These are phyloP conservation scores for Scomberomorus guttatus DNA, from an alignment of 2,797 vertebrate species.

Conservation along the genomic window DNA sequence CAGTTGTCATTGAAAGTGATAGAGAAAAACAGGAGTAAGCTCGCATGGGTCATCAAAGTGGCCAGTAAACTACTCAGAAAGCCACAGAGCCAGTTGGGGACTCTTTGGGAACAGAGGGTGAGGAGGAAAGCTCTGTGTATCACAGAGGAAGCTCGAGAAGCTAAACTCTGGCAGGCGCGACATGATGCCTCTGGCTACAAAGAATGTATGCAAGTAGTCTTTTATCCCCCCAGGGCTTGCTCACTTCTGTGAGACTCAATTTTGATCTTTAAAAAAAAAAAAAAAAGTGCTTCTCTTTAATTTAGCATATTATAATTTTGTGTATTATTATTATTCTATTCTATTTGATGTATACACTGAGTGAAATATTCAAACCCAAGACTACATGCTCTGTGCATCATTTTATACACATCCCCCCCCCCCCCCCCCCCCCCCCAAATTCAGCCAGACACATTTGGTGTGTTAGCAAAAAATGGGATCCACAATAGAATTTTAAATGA, in stretches of 20 bases:
- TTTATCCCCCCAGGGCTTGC: no score
- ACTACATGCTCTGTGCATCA: neutral
- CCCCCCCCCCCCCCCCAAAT: neutral
- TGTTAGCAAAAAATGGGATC: neutral
- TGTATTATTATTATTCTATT: no score
- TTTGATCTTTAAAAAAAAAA: no score
- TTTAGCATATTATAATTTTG: neutral
- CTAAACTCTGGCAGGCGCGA: no score
- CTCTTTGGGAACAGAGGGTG: no score
- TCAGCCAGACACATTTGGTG: neutral
- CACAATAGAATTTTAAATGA: constrained; percentile 5
- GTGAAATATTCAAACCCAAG: neutral
- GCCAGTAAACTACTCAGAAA: neutral
- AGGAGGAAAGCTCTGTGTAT: no score
- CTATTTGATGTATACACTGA: neutral
- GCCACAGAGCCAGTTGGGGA: no score
- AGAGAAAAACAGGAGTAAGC: neutral
- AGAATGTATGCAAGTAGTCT: no score
- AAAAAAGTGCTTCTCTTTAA: neutral
- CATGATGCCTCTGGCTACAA: no score
- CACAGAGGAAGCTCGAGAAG: no score
- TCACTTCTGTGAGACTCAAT: no score
- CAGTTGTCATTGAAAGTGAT: neutral
- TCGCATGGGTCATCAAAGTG: neutral
- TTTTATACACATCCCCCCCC: neutral